phyloP scores from a whole-genome alignment of 2,113 vertebrate genomes.

The Planiliza haematocheilus region DNA sequence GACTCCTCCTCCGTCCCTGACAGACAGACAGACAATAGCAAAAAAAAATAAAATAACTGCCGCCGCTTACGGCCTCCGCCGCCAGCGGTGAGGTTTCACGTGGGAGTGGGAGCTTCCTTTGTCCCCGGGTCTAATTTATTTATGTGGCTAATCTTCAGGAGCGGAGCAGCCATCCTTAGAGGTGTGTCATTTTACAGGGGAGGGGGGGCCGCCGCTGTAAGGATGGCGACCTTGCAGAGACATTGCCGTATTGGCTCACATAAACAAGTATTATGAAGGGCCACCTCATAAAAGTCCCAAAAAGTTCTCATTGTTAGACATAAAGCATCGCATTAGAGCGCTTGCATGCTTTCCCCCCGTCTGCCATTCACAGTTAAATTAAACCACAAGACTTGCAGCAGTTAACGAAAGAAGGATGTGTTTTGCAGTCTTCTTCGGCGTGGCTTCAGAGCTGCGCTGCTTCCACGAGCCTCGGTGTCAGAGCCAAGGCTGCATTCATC shows the following conservation, averaged over 20 bases:
- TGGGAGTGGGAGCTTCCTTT: conserved; percentile 65
- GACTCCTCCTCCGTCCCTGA: conserved; percentile 45
- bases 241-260: conserved; percentile 60
- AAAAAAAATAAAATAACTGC: conserved; percentile 72
- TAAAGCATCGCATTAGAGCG: conserved; percentile 3
- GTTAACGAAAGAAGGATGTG: too few species aligned
- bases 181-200: conserved; percentile 76
- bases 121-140: conserved; percentile 79
- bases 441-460: conserved; percentile 41
- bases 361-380: conserved; percentile 10
- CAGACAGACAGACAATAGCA: conserved; percentile 9
- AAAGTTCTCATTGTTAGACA: conserved; percentile 35
- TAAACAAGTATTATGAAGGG: conserved; percentile 21
- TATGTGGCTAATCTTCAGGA: conserved; percentile 78
- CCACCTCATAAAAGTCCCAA: conserved; percentile 21
- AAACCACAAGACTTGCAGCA: too few species aligned
- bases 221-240: conserved; percentile 76
- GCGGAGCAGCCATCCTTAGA: conserved; percentile 72
- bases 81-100: conserved; percentile 33
- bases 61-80: conserved; percentile 52
- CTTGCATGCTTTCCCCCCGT: not conserved
- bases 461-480: conserved; percentile 62
- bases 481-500: conserved; percentile 73
- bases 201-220: conserved; percentile 57
- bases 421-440: conserved; percentile 42